Base-by-base conservation (phyloP, 2,888 invertebrate species). In the Micoletzkya japonica region DNA sequence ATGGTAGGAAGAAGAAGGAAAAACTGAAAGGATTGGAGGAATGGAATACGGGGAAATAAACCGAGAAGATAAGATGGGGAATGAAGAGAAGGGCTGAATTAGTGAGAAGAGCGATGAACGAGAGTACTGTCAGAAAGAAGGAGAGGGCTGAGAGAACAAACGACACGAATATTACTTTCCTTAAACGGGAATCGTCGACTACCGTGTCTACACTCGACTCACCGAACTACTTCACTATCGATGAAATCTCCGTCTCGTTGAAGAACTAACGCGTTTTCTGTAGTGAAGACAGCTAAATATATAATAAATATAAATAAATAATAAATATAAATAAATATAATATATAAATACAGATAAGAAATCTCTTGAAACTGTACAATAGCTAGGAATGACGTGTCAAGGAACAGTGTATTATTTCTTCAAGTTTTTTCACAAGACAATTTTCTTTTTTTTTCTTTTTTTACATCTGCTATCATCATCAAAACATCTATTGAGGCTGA, bases 1-100 rank as follows among this genome's bases (percentile, higher is more conserved):
- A n/a, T n/a, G n/a, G n/a, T n/a, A n/a, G n/a, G n/a, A n/a, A n/a
- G n/a, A n/a, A n/a, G n/a, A n/a, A n/a, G n/a, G n/a, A n/a, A n/a
- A n/a, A n/a, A n/a, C 10, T 44, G 44, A 14, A 44, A 44, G 44
- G 20, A 20, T 20, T 20, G 10, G 44, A 14, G 10, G n/a, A 44
- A 61, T 14, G 61, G 32, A 36, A 61, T 36, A 28, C 39, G 28
- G 24, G 26, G 1, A 34, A 64, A 0, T 10, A 10, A 30, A 64
- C 52, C 0, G 64, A 34, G 17, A 52, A 64, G 1, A 64, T 44
- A 3, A 64, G 24, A 36, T 64, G 64, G 52, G 52, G 64, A 34
- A 64, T n/a, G 14, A 64, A 39, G 1, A 64, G 34, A 36, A 24
- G n/a, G 24, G 36, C 7, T 6, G 24, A 14, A 32, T 52, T 52